phyloP scores from a whole-genome alignment of 1,140 invertebrate species.

The Brachionus rubens region DNA sequence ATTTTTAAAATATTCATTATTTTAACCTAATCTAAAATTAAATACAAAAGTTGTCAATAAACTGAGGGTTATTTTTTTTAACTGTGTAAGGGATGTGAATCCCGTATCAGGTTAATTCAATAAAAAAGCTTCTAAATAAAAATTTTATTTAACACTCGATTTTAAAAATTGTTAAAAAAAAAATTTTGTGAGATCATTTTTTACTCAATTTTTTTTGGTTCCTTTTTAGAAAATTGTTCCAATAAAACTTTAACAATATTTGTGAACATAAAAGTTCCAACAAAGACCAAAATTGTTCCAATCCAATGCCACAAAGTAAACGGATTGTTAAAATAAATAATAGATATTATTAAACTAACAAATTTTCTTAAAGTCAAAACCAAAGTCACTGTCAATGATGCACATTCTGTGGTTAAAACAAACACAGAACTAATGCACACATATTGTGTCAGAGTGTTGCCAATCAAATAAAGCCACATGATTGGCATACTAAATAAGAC shows the following conservation, averaged over 20 bases:
- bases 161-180: too few relatives aligned
- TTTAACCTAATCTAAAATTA: neutral
- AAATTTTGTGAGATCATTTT: neutral
- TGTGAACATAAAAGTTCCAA: conserved; percentile 86
- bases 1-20: conserved; percentile 22
- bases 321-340: conserved; percentile 88
- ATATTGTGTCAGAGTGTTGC: conserved; percentile 87
- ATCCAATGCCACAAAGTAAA: conserved; percentile 89
- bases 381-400: conserved; percentile 87
- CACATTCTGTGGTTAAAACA: conserved; percentile 83
- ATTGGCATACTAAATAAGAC: conserved; percentile 65
- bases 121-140: too few relatives aligned
- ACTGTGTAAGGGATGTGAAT: conserved; percentile 29
- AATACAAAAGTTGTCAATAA: neutral
- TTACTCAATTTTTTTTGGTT: neutral
- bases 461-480: conserved; percentile 74
- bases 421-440: conserved; percentile 92
- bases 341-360: conserved; percentile 86
- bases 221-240: neutral
- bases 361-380: conserved; percentile 94
- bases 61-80: neutral
- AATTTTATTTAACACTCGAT: too few relatives aligned
- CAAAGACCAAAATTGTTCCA: conserved; percentile 83
- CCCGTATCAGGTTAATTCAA: neutral
- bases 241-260: conserved; percentile 22